Evolutionary conservation across 2,113 vertebrate species (phyloP).

Genomic region (Cynopterus brachyotis): DNA sequence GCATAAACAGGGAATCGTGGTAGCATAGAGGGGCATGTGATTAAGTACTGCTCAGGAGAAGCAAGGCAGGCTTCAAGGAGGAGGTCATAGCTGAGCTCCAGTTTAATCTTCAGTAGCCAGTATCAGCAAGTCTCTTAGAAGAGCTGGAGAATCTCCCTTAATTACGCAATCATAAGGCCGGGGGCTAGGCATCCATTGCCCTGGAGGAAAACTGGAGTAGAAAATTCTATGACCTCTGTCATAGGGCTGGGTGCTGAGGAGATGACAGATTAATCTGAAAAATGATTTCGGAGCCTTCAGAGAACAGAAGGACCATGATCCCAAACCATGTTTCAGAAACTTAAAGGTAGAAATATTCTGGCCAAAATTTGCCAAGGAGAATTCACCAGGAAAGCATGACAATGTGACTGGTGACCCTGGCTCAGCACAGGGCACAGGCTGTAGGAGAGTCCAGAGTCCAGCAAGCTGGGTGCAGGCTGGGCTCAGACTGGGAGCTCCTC

Average conservation of each 20-base stretch:
- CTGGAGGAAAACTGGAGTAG: background rate
- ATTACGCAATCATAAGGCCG: background rate
- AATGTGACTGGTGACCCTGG: background rate
- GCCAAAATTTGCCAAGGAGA: background rate
- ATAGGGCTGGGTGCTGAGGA: background rate
- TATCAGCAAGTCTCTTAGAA: background rate
- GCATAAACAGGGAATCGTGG: background rate
- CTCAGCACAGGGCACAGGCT: background rate
- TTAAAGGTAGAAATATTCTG: background rate
- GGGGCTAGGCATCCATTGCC: background rate
- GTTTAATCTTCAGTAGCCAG: background rate
- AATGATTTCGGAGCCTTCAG: background rate
- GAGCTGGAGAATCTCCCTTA: background rate
- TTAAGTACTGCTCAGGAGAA: background rate
- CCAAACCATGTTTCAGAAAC: background rate
- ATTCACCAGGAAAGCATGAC: background rate
- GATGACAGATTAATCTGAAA: background rate
- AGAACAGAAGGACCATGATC: background rate
- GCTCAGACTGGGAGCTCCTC: background rate
- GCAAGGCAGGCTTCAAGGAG: background rate
- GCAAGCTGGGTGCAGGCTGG: background rate
- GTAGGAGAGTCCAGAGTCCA: background rate
- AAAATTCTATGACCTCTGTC: background rate
- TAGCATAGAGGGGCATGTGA: fast-evolving
- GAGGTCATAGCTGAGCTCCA: background rate